Evolutionary conservation across 2,888 invertebrate genomes (phyloP), one percentile per base, ranked within the genome.

Genomic region (Lobophora halterata): DNA sequence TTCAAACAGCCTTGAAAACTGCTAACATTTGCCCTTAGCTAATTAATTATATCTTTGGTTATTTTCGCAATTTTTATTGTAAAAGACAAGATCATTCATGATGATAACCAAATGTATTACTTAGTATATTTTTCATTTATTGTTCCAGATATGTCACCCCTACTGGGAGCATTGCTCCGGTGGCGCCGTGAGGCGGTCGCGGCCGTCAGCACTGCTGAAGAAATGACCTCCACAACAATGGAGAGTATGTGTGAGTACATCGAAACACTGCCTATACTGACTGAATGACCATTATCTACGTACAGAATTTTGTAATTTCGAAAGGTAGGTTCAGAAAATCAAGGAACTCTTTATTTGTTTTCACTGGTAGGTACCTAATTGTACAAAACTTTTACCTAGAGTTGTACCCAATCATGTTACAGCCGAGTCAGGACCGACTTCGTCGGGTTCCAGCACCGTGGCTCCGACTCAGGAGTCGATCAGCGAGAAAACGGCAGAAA

Each of bases 401-500:
- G 8, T 3, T 5, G 24, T 23, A 17, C 23, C 31, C 23, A 31
- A 17, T 31, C n/a, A n/a, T n/a, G n/a, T 19, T 41, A 37, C 34
- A 49, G 55, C 43, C 17, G 62, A 67, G 19, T 37, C 55, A 5
- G 60, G 47, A 2, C 36, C 52, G 46, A 46, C 50, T 10, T 33
- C 64, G 23, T 39, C 65, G 5, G 46, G 58, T 3, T 47, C 66
- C 5, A 66, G 80, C 4, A 46, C 60, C 9, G 54, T 58, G 29
- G 37, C 73, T 17, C 65, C 80, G 19, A 79, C 72, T 20, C 79
- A 88, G 42, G 89, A 90, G 50, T 80, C 87, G 25, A 75, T 90
- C 38, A 81, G 78, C 50, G 90, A 91, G 49, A 79, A 90, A 43
- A 88, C 91, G 10, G 89, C 90, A 12, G 90, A 90, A 14, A 61